These are phyloP conservation scores for Leptobrachium ailaonicum DNA, from an alignment of 2,113 vertebrate species.

Conservation along the genomic window DNA sequence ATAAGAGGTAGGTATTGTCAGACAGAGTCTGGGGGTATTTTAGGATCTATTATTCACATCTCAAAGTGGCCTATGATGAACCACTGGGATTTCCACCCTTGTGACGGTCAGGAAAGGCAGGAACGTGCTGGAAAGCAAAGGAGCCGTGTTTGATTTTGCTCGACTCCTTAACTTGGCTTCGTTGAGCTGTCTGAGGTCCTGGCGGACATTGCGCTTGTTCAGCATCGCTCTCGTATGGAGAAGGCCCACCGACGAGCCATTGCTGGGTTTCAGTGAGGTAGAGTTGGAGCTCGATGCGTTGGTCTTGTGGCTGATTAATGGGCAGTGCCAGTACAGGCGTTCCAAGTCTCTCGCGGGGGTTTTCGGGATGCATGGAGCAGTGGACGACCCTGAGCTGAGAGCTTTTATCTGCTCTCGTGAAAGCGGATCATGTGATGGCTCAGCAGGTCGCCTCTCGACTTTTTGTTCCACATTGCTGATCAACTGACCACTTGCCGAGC, in stretches of 20 bases:
- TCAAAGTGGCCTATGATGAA: conserved; percentile 60
- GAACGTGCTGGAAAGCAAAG: conserved; percentile 51
- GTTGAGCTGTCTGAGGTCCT: conserved; percentile 35
- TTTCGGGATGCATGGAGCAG: conserved; percentile 16
- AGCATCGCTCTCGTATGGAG: conserved; percentile 45
- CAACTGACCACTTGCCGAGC: conserved; percentile 9
- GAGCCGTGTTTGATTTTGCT: conserved; percentile 34
- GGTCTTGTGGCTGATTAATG: conserved; percentile 51
- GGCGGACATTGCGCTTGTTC: conserved; percentile 56
- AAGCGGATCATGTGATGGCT: conserved; percentile 11
- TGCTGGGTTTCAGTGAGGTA: conserved; percentile 39
- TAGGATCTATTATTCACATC: too few species aligned
- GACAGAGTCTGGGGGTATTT: too few species aligned
- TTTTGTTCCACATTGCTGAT: conserved; percentile 42
- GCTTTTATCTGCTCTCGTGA: conserved; percentile 32
- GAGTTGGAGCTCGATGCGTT: conserved; percentile 1
- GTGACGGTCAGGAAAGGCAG: conserved; percentile 63
- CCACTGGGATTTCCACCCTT: conserved; percentile 56
- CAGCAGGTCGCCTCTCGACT: conserved; percentile 38
- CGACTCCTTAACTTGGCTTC: conserved; percentile 51
- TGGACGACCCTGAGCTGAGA: background rate
- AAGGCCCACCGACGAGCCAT: conserved; percentile 28
- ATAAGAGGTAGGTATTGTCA: too few species aligned
- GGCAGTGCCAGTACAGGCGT: conserved; percentile 47
- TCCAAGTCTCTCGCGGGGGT: conserved; percentile 13